Base-by-base conservation (phyloP, 1,140 invertebrate species). In the Sycobia sp. region DNA sequence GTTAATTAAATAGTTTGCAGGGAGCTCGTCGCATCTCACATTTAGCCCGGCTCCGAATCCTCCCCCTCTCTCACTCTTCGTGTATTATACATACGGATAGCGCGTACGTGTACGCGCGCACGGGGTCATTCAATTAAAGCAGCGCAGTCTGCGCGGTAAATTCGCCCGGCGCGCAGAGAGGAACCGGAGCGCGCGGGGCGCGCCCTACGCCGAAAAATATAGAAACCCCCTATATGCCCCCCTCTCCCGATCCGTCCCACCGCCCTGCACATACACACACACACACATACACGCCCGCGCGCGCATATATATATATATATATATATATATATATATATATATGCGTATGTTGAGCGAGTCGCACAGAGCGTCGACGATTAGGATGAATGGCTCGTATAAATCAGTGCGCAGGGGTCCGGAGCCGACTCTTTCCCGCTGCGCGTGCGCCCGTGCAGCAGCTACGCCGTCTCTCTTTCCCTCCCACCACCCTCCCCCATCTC, bases 371-470 rank as follows among this genome's bases (percentile, higher is more conserved):
- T n/a, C 70, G 76, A 78, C 78, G 80, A 81, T 82, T 82, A 82
- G 79, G 80, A 82, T 79, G 79, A 79, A 82, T 82, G 79, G 76
- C 74, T 67, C 65, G 68, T 67, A 80, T 82, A 82, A 82, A 81
- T 82, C 79, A 82, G 75, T 54, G 57, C 69, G n/a, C n/a, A n/a
- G n/a, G n/a, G n/a, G n/a, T n/a, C n/a, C n/a, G n/a, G n/a, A n/a
- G n/a, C n/a, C n/a, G n/a, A n/a, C n/a, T n/a, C n/a, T n/a, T n/a
- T 75, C 71, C 77, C 69, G 74, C 76, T 77, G 73, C 46, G 20
- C 18, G 29, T 14, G 20, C 4, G 14, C 2, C 23, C n/a, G 47
- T n/a, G 46, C n/a, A n/a, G n/a, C n/a, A n/a, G n/a, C n/a, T n/a
- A 4, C 5, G 11, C 36, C 10, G 5, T 14, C 36, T 38, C 36